These are phyloP conservation scores for Drosophila saltans DNA, from an alignment of 1,140 invertebrate genomes.

Conservation along the genomic window DNA sequence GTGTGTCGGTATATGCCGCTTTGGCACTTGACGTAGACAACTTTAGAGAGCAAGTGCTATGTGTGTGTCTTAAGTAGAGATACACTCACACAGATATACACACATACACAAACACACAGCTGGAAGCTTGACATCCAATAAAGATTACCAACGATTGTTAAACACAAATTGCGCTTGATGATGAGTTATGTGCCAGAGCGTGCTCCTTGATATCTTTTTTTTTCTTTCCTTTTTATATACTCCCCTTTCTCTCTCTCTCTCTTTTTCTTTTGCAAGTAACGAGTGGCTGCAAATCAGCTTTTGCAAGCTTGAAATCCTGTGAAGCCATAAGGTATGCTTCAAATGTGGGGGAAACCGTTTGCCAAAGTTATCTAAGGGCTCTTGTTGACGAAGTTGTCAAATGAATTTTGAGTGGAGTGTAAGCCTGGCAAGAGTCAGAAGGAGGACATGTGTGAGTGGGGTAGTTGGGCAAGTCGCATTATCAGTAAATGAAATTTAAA, in stretches of 20 bases:
- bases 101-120: conserved; percentile 12
- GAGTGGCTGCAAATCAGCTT: conserved; percentile 60
- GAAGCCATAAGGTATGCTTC: conserved; percentile 52
- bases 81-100: conserved; percentile 2
- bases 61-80: conserved; percentile 52
- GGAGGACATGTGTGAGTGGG: neutral
- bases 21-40: conserved; percentile 71
- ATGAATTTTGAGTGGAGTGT: conserved; percentile 55
- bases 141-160: conserved; percentile 79
- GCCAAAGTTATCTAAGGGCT: conserved; percentile 37
- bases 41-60: conserved; percentile 41
- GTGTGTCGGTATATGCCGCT: conserved; percentile 13
- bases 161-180: conserved; percentile 79
- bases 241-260: neutral
- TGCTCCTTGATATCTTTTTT: conserved; percentile 12
- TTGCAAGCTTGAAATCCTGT: conserved; percentile 40
- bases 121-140: conserved; percentile 71
- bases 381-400: conserved; percentile 61
- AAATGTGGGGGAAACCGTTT: conserved; percentile 28
- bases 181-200: conserved; percentile 59
- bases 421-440: neutral
- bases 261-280: conserved; percentile 23
- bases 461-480: conserved; percentile 33
- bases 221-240: neutral
- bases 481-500: conserved; percentile 78